Conservation (phyloP, 2,888 invertebrate species). For the Prionchulus punctatus region DNA sequence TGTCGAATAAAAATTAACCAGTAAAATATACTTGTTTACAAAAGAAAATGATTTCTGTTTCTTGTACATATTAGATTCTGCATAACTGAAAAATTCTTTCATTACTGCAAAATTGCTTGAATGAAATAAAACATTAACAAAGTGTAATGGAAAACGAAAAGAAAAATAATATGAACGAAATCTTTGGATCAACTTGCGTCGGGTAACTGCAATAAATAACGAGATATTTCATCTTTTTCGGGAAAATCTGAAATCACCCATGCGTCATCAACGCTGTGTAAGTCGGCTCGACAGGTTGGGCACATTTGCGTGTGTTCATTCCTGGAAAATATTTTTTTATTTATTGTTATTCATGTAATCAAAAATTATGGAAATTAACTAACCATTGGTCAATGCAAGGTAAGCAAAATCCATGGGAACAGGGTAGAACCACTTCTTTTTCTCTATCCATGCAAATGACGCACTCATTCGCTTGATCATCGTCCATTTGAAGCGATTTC, state of each 20-base stretch:
- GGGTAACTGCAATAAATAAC: slow-evolving; percentile 3
- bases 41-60: too few species aligned
- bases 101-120: too few species aligned
- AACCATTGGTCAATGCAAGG: slow-evolving; percentile 57
- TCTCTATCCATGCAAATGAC: slow-evolving; percentile 55
- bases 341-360: neutral
- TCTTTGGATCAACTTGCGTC: too few species aligned
- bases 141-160: too few species aligned
- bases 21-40: too few species aligned
- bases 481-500: too few species aligned
- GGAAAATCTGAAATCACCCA: slow-evolving; percentile 34
- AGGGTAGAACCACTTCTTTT: slow-evolving; percentile 51
- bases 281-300: slow-evolving; percentile 49
- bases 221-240: slow-evolving; percentile 25
- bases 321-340: slow-evolving; percentile 36
- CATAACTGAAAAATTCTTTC: too few species aligned
- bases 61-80: too few species aligned
- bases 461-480: slow-evolving; percentile 42
- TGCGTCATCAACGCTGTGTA: slow-evolving; percentile 37
- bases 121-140: too few species aligned
- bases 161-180: too few species aligned
- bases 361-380: slow-evolving; percentile 14
- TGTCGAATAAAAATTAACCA: too few species aligned
- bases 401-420: slow-evolving; percentile 53
- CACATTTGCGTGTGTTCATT: slow-evolving; percentile 52